Conservation (phyloP, 2,113 vertebrate species). For the Varanus salvator region DNA sequence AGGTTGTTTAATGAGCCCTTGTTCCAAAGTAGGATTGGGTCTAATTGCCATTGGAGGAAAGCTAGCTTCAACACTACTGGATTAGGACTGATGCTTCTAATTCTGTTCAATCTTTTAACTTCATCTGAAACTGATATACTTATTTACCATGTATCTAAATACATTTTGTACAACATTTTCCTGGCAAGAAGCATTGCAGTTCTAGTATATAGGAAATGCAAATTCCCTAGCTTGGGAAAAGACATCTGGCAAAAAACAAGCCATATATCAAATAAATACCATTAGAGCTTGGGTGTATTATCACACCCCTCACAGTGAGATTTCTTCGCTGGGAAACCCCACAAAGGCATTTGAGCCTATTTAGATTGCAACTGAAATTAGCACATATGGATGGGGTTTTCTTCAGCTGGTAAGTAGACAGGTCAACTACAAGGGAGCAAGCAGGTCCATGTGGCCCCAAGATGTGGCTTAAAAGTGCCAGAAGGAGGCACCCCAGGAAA, state of each 20-base stretch:
- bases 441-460: slow-evolving; percentile 25
- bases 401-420: slow-evolving; percentile 8
- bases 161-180: no score
- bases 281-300: not conserved
- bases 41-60: no score
- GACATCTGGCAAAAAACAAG: not conserved
- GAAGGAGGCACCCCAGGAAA: slow-evolving; percentile 10
- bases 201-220: not conserved
- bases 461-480: slow-evolving; percentile 29
- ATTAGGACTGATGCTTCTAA: no score
- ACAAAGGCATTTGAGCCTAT: not conserved
- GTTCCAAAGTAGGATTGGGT: no score
- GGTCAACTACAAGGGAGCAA: slow-evolving; percentile 13
- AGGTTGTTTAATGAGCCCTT: no score
- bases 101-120: no score
- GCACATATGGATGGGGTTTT: not conserved
- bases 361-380: not conserved
- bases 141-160: no score
- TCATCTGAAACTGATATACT: no score
- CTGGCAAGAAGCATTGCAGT: not conserved
- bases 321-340: not conserved
- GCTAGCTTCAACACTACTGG: no score
- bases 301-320: not conserved
- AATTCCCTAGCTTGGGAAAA: not conserved
- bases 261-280: not conserved